Conservation (phyloP, 2,888 invertebrate species). For the Lithophane leautieri region DNA sequence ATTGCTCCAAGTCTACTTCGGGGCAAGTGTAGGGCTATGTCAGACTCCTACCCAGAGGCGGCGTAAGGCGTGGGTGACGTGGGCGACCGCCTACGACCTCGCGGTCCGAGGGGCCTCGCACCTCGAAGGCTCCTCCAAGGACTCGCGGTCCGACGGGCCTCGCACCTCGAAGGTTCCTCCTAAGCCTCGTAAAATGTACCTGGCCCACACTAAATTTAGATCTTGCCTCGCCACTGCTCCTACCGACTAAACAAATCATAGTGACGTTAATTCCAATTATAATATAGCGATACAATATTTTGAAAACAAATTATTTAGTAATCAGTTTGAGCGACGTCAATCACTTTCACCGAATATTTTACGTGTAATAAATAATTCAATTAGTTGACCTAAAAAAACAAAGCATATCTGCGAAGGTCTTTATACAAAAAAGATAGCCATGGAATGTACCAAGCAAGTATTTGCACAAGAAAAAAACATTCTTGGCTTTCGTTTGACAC, state of each 20-base stretch:
- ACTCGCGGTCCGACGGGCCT: too few species aligned
- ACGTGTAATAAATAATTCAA: conserved; percentile 59
- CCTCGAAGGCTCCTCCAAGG: too few species aligned
- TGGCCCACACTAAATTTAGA: too few species aligned
- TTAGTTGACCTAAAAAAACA: conserved; percentile 60
- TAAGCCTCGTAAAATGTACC: too few species aligned
- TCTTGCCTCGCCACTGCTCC: too few species aligned
- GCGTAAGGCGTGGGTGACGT: too few species aligned
- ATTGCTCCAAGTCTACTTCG: too few species aligned
- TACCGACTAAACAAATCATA: background rate
- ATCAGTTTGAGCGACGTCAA: conserved; percentile 54
- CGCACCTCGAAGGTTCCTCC: too few species aligned
- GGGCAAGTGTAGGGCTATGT: background rate
- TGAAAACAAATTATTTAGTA: conserved; percentile 59
- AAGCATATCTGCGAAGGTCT: conserved; percentile 14
- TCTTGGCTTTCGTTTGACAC: background rate
- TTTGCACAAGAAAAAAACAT: background rate
- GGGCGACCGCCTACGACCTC: too few species aligned
- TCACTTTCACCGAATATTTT: conserved; percentile 64
- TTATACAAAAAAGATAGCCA: conserved; percentile 9
- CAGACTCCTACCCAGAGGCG: too few species aligned
- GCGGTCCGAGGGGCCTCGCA: too few species aligned
- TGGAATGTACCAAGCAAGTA: background rate
- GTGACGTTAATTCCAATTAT: background rate
- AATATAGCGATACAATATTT: conserved; percentile 23